These are phyloP conservation scores for Cirrhinus mrigala DNA, from an alignment of 2,797 vertebrate genomes.

Conservation along the genomic window DNA sequence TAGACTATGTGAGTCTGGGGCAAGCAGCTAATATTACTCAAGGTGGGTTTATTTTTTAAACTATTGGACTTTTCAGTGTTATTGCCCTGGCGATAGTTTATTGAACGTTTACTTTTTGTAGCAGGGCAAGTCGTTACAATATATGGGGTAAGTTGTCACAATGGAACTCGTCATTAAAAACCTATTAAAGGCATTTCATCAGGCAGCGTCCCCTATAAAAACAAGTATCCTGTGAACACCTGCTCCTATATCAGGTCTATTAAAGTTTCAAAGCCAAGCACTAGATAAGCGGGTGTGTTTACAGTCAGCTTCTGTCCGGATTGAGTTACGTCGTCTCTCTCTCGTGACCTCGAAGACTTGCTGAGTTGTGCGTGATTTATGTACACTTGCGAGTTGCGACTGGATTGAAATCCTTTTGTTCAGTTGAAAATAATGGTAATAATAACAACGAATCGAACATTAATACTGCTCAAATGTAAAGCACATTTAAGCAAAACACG, in stretches of 20 bases:
- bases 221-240: background rate
- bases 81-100: background rate
- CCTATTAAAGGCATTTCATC: background rate
- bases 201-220: background rate
- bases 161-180: background rate
- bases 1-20: background rate
- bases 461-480: background rate
- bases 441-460: background rate
- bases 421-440: background rate
- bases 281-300: background rate
- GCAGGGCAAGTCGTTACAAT: background rate
- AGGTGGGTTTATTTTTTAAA: background rate
- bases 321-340: background rate
- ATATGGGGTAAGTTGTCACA: background rate
- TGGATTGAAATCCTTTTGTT: background rate
- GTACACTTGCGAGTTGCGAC: background rate
- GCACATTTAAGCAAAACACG: background rate
- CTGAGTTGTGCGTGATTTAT: background rate
- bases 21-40: background rate
- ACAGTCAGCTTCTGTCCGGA: background rate
- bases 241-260: constrained; percentile 7
- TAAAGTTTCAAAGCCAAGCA: constrained; percentile 24
- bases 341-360: background rate
- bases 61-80: background rate
- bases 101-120: background rate